These are phyloP conservation scores for Panulirus ornatus DNA, from an alignment of 1,140 invertebrate genomes.

Conservation along the genomic window DNA sequence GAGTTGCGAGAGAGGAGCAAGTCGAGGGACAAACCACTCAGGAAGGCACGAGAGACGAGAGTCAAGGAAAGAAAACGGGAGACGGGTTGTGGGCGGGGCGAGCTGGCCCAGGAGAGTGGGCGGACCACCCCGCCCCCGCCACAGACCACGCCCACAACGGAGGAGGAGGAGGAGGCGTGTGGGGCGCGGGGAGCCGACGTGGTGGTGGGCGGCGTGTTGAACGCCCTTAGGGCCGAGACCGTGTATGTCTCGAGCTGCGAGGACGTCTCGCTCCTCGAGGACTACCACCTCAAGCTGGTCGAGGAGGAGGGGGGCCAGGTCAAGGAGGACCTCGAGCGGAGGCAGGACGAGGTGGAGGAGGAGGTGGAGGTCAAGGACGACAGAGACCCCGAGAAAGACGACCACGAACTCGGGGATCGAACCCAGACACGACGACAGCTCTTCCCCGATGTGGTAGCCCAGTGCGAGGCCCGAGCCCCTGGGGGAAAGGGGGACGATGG, in stretches of 20 bases:
- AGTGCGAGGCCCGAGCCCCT: slow-evolving; percentile 3
- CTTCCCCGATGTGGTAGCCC: slow-evolving; percentile 53
- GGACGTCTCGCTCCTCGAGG: slow-evolving; percentile 43
- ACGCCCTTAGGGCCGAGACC: slow-evolving; percentile 54
- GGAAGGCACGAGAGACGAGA: neutral
- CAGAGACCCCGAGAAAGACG: neutral
- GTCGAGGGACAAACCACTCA: slow-evolving; percentile 11
- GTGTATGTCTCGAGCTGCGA: slow-evolving; percentile 61
- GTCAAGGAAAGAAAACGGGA: neutral
- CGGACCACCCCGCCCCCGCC: neutral
- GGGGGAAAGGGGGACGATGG: neutral
- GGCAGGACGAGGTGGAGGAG: slow-evolving; percentile 20
- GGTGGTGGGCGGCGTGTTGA: slow-evolving; percentile 55
- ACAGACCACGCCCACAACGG: neutral
- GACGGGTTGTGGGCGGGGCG: neutral
- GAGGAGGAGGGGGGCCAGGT: slow-evolving; percentile 14
- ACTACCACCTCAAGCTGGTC: slow-evolving; percentile 7
- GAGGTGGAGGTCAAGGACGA: neutral
- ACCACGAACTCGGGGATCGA: neutral
- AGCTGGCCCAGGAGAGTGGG: neutral
- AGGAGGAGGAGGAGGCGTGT: neutral
- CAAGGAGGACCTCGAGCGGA: slow-evolving; percentile 25
- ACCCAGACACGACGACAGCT: slow-evolving; percentile 26
- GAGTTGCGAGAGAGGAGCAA: slow-evolving; percentile 6
- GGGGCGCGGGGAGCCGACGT: neutral